These are phyloP conservation scores for Chondrilla cf. caribensis DNA, from an alignment of 37 sponge, comb jelly and placozoan genomes.

Conservation along the genomic window DNA sequence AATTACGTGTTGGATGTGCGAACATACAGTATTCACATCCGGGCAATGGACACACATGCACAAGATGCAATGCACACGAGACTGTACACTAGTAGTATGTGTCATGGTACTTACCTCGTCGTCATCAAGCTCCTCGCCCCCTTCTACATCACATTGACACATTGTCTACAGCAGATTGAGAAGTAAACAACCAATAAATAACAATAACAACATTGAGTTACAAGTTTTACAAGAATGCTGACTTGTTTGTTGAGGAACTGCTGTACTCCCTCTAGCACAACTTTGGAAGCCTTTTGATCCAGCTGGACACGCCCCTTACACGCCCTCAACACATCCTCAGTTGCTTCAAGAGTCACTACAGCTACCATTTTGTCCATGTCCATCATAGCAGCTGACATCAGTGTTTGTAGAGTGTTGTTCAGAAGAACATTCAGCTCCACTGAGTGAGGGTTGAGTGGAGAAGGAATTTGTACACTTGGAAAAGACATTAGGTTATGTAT, in stretches of 20 bases:
- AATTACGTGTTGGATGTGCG: too few species aligned
- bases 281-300: not conserved
- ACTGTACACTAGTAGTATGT: too few species aligned
- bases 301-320: slow-evolving; percentile 17
- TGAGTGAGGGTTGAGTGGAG: not conserved
- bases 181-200: too few species aligned
- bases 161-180: too few species aligned
- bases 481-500: too few species aligned
- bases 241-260: slow-evolving; percentile 18
- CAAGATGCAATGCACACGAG: too few species aligned
- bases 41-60: too few species aligned
- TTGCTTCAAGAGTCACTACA: slow-evolving; percentile 50
- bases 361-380: slow-evolving; percentile 60
- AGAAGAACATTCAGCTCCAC: slow-evolving; percentile 44
- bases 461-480: too few species aligned
- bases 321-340: slow-evolving; percentile 44
- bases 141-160: not conserved
- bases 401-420: slow-evolving; percentile 45
- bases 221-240: too few species aligned
- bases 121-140: not conserved
- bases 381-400: slow-evolving; percentile 46
- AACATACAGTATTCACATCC: too few species aligned
- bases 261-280: not conserved
- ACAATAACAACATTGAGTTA: too few species aligned
- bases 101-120: not conserved